phyloP scores from a whole-genome alignment of 2,797 vertebrate genomes.

The Fundulus diaphanus region DNA sequence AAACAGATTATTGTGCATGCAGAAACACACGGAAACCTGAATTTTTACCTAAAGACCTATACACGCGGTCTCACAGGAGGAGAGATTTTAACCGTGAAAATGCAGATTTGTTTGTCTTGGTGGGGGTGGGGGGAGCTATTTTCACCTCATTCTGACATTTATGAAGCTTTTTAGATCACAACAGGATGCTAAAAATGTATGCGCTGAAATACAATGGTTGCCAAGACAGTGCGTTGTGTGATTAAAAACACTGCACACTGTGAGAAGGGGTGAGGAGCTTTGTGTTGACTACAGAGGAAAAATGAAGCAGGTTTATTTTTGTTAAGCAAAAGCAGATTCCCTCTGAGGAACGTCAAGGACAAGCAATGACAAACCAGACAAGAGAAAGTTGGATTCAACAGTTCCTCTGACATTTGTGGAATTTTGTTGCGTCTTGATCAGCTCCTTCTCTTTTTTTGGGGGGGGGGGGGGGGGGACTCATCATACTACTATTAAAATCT shows the following conservation, averaged over 20 bases:
- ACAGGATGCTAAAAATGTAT: background rate
- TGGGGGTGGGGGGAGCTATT: no score
- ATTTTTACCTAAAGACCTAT: background rate
- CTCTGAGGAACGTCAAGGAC: background rate
- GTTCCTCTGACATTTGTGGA: conserved; percentile 43
- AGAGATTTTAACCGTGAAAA: conserved; percentile 21
- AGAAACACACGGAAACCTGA: background rate
- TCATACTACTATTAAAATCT: conserved; percentile 6
- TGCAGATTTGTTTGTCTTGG: conserved; percentile 23
- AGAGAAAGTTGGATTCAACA: conserved; percentile 10
- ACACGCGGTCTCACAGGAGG: background rate
- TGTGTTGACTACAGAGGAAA: background rate
- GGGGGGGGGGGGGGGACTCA: conserved; percentile 43
- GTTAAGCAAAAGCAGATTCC: background rate
- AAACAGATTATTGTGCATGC: background rate
- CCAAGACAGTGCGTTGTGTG: background rate
- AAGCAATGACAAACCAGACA: background rate
- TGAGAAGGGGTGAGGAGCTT: background rate
- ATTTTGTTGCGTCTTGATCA: conserved; percentile 67
- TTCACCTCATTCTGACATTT: conserved; percentile 26
- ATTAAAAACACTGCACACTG: background rate
- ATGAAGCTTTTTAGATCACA: conserved; percentile 12
- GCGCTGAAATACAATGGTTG: background rate
- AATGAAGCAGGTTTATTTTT: background rate
- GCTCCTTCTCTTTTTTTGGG: conserved; percentile 22